Evolutionary conservation across 2,113 vertebrate genomes (phyloP).

Genomic region (Tauraco erythrolophus): DNA sequence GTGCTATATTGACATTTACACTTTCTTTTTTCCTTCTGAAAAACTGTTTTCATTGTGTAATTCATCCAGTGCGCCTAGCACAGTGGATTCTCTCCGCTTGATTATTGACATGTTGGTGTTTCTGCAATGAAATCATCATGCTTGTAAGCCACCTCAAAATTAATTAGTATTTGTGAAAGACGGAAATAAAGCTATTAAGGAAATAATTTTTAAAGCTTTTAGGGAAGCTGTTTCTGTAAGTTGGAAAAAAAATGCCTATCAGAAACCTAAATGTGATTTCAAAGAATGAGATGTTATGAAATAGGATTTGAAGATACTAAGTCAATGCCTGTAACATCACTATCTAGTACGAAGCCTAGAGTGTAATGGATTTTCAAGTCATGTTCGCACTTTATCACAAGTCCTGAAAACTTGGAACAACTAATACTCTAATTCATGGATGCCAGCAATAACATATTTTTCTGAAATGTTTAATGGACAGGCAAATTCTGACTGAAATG

Average conservation of each 20-base stretch:
- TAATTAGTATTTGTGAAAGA: constrained; percentile 18
- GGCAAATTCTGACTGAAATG: not conserved
- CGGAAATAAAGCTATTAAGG: not conserved
- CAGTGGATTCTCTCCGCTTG: not conserved
- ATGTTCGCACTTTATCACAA: not conserved
- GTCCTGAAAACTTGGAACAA: not conserved
- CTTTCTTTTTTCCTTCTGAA: not conserved
- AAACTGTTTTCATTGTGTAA: not conserved
- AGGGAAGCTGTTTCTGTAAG: not conserved
- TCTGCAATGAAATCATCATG: not conserved
- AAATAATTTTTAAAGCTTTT: not conserved
- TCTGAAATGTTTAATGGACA: not conserved
- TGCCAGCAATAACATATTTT: not conserved
- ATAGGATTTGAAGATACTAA: not conserved
- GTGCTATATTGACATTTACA: not conserved
- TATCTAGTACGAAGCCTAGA: not conserved
- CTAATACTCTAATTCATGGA: not conserved
- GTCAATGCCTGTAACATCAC: not conserved
- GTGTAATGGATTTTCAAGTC: not conserved
- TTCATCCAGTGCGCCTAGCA: not conserved
- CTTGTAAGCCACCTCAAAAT: constrained; percentile 6
- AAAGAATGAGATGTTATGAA: not conserved
- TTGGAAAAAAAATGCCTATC: not conserved
- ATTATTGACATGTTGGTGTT: not conserved
- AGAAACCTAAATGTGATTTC: not conserved